These are phyloP conservation scores for Melanostoma scalare DNA, from an alignment of 2,888 invertebrate genomes.

Conservation along the genomic window DNA sequence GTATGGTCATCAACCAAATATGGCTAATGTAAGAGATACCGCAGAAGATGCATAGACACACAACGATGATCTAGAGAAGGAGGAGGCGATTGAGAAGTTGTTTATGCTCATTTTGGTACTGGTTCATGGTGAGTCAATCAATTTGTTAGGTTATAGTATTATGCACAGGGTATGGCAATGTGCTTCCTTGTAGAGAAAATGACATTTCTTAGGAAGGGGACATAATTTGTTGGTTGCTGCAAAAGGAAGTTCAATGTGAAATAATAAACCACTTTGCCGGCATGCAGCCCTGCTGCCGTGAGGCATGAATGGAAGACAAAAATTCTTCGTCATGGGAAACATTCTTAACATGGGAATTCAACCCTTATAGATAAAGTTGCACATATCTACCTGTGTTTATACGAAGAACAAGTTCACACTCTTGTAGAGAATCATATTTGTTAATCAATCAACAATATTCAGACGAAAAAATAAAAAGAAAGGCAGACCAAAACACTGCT, in stretches of 20 bases:
- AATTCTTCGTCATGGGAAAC: conserved; percentile 62
- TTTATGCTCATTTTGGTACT: conserved; percentile 27
- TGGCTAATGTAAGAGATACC: conserved; percentile 65
- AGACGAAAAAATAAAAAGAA: too few relatives aligned
- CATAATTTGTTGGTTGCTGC: conserved; percentile 59
- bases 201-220: conserved; percentile 43
- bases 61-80: conserved; percentile 27
- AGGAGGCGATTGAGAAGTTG: conserved; percentile 12
- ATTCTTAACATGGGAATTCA: conserved; percentile 25
- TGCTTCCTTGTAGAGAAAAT: conserved; percentile 43
- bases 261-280: neutral
- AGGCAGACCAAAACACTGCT: too few relatives aligned
- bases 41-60: conserved; percentile 10
- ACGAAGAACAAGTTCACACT: too few relatives aligned
- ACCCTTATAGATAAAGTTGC: conserved; percentile 25
- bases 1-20: conserved; percentile 60
- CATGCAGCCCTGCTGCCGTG: conserved; percentile 13
- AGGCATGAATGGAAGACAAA: conserved; percentile 13
- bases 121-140: conserved; percentile 56
- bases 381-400: too few relatives aligned
- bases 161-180: conserved; percentile 42
- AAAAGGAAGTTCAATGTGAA: conserved; percentile 40
- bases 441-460: too few relatives aligned
- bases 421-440: too few relatives aligned
- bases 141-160: conserved; percentile 55